phyloP scores from a whole-genome alignment of 2,797 vertebrate species.

The Sebastes itinus region DNA sequence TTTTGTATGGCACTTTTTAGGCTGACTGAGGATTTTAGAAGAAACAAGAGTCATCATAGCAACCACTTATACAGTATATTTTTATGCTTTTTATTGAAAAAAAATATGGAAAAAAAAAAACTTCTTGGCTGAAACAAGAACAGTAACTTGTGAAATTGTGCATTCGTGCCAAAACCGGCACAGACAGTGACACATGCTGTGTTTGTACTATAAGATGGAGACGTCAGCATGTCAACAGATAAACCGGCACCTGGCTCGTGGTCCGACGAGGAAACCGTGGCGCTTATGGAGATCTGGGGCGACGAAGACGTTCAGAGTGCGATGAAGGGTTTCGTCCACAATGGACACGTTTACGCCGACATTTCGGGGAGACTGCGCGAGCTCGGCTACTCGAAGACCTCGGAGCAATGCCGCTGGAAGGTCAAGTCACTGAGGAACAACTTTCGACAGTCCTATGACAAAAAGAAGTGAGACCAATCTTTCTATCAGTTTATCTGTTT shows the following conservation, averaged over 20 bases:
- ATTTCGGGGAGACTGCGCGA: conserved; percentile 81
- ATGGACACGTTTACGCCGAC: conserved; percentile 85
- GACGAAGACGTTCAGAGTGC: conserved; percentile 85
- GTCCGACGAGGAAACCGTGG: conserved; percentile 86
- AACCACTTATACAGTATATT: not conserved
- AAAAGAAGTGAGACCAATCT: conserved; percentile 69
- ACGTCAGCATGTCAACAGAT: conserved; percentile 23
- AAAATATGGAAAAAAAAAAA: not conserved
- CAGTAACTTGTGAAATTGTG: not conserved
- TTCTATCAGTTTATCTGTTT: not conserved
- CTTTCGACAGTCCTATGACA: conserved; percentile 76
- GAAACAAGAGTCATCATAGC: not conserved
- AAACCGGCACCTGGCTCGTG: conserved; percentile 62
- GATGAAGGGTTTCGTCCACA: conserved; percentile 83
- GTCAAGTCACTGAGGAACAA: conserved; percentile 80
- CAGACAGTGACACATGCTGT: not conserved
- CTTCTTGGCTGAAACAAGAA: not conserved
- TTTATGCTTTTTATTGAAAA: not conserved
- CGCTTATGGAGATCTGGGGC: conserved; percentile 85
- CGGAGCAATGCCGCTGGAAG: conserved; percentile 87
- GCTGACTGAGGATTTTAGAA: not conserved
- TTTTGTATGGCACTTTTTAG: no score
- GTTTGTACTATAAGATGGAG: conserved; percentile 44
- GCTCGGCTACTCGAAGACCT: conserved; percentile 81
- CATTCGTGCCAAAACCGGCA: not conserved